Conservation (phyloP, 1,140 invertebrate genomes). For the Megalopta genalis region DNA sequence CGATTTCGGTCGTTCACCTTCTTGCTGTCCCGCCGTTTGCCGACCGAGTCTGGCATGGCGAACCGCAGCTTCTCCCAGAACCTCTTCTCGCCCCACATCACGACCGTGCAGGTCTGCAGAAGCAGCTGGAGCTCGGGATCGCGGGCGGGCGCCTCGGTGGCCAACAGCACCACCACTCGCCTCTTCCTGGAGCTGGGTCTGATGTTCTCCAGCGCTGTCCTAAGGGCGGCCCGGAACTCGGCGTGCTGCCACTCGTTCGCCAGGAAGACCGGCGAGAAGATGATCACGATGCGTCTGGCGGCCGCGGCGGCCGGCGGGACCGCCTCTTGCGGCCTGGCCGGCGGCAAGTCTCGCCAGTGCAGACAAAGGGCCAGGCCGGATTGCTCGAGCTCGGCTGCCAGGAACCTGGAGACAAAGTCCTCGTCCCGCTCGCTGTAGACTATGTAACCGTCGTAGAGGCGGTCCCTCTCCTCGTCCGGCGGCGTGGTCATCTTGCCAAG, state of each 20-base stretch:
- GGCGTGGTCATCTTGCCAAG: constrained; percentile 83
- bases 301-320: constrained; percentile 89
- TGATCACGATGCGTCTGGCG: constrained; percentile 85
- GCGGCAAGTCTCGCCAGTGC: constrained; percentile 87
- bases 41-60: constrained; percentile 88
- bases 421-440: constrained; percentile 93
- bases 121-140: constrained; percentile 91
- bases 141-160: constrained; percentile 84
- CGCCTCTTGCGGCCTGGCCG: constrained; percentile 85
- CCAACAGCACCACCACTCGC: constrained; percentile 88
- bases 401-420: constrained; percentile 87
- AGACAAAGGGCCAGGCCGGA: constrained; percentile 86
- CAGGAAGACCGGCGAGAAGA: constrained; percentile 87
- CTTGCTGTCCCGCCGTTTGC: constrained; percentile 74
- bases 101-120: constrained; percentile 90
- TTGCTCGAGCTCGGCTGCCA: constrained; percentile 90
- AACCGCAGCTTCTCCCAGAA: constrained; percentile 95
- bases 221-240: constrained; percentile 86
- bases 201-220: constrained; percentile 87
- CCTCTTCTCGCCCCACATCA: constrained; percentile 91
- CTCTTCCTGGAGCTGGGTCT: constrained; percentile 84
- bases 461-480: constrained; percentile 84
- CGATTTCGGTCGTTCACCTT: constrained; percentile 72
- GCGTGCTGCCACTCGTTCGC: constrained; percentile 87
- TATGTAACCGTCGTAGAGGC: constrained; percentile 92